phyloP scores from a whole-genome alignment of 2,888 invertebrate genomes.

The Scelioninae gen. 1 region DNA sequence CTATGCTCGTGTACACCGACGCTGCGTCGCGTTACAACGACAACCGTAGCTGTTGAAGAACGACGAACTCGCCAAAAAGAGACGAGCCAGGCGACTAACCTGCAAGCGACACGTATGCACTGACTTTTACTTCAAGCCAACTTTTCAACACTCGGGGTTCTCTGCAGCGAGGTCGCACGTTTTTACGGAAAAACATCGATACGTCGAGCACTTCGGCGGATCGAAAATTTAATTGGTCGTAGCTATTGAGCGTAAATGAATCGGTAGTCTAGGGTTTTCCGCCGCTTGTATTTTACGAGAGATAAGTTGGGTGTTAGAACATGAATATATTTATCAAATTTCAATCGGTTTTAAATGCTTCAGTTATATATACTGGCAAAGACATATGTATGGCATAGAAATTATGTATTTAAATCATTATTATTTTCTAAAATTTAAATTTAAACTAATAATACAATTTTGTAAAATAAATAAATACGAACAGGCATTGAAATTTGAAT shows the following conservation, averaged over 20 bases:
- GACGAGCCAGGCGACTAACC: constrained; percentile 68
- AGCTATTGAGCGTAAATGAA: background rate
- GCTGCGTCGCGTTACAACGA: constrained; percentile 67
- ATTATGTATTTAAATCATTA: too few species aligned
- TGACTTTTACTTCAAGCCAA: constrained; percentile 43
- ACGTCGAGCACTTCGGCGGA: constrained; percentile 6
- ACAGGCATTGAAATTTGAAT: too few species aligned
- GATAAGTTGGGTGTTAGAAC: background rate
- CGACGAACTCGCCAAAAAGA: constrained; percentile 58
- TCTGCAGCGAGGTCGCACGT: constrained; percentile 19
- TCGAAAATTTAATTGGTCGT: constrained; percentile 20
- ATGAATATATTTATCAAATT: background rate
- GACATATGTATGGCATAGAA: too few species aligned
- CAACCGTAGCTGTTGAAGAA: constrained; percentile 56
- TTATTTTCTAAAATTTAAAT: too few species aligned
- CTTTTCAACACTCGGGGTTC: constrained; percentile 39
- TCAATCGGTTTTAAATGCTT: background rate
- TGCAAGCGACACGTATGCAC: constrained; percentile 66
- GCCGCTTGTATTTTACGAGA: background rate
- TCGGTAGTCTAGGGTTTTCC: background rate
- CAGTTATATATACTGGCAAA: too few species aligned
- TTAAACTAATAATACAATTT: too few species aligned
- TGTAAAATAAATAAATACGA: too few species aligned
- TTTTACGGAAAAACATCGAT: constrained; percentile 26
- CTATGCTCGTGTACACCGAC: constrained; percentile 68